These are phyloP conservation scores for Aphelenchoides avenae DNA, from an alignment of 1,140 invertebrate genomes.

Conservation along the genomic window DNA sequence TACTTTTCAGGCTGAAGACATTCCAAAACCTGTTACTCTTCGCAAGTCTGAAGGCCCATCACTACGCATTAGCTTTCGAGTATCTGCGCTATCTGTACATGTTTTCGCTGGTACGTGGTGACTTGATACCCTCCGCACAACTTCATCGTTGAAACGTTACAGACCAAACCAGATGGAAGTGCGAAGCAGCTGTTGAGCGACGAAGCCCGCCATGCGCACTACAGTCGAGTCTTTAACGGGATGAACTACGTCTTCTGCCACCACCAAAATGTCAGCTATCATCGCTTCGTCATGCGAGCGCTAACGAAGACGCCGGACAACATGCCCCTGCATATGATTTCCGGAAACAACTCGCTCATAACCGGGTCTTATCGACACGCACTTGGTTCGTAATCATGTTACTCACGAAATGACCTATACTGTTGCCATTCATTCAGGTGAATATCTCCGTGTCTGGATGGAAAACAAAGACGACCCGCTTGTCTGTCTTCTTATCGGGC, in stretches of 20 bases:
- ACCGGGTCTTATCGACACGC: slow-evolving; percentile 58
- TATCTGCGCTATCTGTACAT: slow-evolving; percentile 47
- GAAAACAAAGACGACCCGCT: slow-evolving; percentile 45
- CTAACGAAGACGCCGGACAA: slow-evolving; percentile 43
- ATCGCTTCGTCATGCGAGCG: slow-evolving; percentile 54
- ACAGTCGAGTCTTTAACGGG: slow-evolving; percentile 52
- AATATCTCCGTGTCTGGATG: slow-evolving; percentile 49
- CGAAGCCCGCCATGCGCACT: too few relatives aligned
- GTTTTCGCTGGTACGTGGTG: slow-evolving; percentile 16
- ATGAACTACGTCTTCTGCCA: slow-evolving; percentile 58
- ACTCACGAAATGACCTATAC: background rate
- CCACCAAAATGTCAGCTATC: slow-evolving; percentile 53
- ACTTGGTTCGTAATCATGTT: slow-evolving; percentile 31
- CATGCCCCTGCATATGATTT: slow-evolving; percentile 51
- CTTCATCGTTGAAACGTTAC: slow-evolving; percentile 12
- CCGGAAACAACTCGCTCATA: slow-evolving; percentile 57
- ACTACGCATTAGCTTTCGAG: slow-evolving; percentile 51
- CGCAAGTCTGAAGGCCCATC: slow-evolving; percentile 47
- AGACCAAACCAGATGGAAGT: background rate
- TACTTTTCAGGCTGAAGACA: slow-evolving; percentile 35
- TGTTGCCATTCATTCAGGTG: slow-evolving; percentile 24
- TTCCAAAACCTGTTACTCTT: slow-evolving; percentile 51
- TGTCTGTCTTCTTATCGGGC: slow-evolving; percentile 46
- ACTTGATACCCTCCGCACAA: background rate
- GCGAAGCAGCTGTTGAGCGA: too few relatives aligned